Evolutionary conservation across 2,113 vertebrate genomes (phyloP), one percentile per base, ranked within the genome.

Genomic region (Eubucco bourcierii): DNA sequence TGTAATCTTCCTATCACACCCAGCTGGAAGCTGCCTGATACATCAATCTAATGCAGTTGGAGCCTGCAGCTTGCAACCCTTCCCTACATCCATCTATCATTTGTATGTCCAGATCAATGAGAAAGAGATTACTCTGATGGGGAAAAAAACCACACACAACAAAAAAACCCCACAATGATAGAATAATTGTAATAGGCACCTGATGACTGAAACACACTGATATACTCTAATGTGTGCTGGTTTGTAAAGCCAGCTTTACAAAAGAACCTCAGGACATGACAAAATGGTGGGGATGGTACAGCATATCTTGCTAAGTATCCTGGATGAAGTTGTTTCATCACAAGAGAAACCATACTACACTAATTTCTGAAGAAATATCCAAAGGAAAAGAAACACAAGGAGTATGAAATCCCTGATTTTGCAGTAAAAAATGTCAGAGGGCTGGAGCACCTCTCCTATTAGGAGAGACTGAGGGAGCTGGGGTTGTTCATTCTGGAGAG

Each of bases 1-100:
- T 91, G 90, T 91, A 93, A 96, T 95, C 90, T 94, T 95, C 90
- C 88, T 81, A 84, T 94, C 92, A 90, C 93, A 91, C 90, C 53
- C 95, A 94, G 95, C 85, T 96, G 92, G 95, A 94, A 90, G 77
- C 68, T 95, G 93, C 83, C 90, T 90, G 80, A 47, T 75, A 72
- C 83, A 91, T 81, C 88, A 95, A 67, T 84, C 73, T 95, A 81
- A 86, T 94, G 88, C 83, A 84, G 85, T 12, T 60, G 61, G 59
- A 93, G 80, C 76, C 85, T 88, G 93, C 70, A 80, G 92, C 92
- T 93, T 52, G 25, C 80, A 91, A 70, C 80, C 82, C 72, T 85
- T 80, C 68, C 60, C 90, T 58, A 6, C 27, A 68, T 91, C 70
- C 58, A 86, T 83, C 93, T 47, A 91, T 88, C 83, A 71, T 79